Evolutionary conservation across 2,113 vertebrate species (phyloP), one percentile per base, ranked within the genome.

Genomic region (Chamaea fasciata): DNA sequence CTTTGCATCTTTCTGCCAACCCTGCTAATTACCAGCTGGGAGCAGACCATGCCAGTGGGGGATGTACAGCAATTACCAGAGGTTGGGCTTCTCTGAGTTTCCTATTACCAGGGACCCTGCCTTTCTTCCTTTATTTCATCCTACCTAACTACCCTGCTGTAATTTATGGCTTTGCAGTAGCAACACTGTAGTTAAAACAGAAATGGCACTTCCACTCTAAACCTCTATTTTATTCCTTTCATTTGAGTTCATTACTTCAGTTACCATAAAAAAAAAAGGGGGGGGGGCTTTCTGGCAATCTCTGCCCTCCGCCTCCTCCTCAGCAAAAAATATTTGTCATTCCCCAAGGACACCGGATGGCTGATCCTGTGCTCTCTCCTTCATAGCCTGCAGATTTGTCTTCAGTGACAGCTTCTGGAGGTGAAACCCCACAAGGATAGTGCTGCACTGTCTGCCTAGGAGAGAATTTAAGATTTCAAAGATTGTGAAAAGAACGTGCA

Each of bases 161-260:
- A 94, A 94, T 94, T 94, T 89, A 94, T 78, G 65, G 73, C 75
- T 90, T 88, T 65, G 65, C 82, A 90, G 82, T 22, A 85, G 86
- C 84, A 94, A 75, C 23, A 9, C 59, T 46, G 56, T 85, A 86
- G 81, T 96, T 96, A 92, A 94, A 96, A 64, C 31, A 4, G 10
- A 91, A 96, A 94, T 68, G 28, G 71, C 67, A 91, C 65, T 81
- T 92, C 70, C 42, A 89, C 65, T 83, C 76, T 79, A 87, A 88
- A 85, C 53, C n/a, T 90, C 47, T 79, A 59, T 78, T 97, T 96
- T 87, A 95, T 87, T 91, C 75, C 65, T 93, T 94, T 92, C 60
- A 75, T 83, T 96, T 56, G 63, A 87, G 75, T 96, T 95, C 94
- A 95, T 96, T 94, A 89, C 63, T 87, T 68, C 67, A 70, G 89